phyloP scores from a whole-genome alignment of 1,140 invertebrate species.

The Yoshiicerus persimilis region DNA sequence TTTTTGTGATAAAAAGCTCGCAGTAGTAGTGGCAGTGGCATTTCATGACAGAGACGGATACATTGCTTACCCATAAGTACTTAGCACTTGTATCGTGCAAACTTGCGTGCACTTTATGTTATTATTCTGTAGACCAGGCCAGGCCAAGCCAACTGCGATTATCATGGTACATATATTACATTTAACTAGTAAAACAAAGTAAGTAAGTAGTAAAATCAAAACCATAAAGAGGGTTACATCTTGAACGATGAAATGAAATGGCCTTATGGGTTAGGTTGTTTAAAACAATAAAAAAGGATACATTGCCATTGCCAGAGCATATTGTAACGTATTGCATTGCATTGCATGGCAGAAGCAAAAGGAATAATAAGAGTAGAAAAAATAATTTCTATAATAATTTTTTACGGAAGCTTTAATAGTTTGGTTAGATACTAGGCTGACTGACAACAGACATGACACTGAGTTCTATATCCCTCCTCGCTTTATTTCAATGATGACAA shows the following conservation, averaged over 20 bases:
- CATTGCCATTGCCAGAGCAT: background rate
- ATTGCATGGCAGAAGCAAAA: background rate
- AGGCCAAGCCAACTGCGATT: background rate
- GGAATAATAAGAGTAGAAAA: background rate
- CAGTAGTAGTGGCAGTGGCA: background rate
- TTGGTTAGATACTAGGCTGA: background rate
- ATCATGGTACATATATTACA: background rate
- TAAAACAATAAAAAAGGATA: background rate
- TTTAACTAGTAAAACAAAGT: background rate
- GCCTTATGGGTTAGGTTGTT: background rate
- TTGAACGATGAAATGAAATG: background rate
- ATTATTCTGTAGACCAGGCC: too few species aligned
- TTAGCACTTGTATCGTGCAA: background rate
- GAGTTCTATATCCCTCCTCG: background rate
- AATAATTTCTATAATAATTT: background rate
- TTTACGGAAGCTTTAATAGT: background rate
- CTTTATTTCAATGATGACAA: background rate
- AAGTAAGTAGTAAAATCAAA: background rate
- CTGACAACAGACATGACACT: background rate
- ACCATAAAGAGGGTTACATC: background rate
- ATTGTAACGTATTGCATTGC: background rate
- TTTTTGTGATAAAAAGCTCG: background rate
- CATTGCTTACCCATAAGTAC: background rate
- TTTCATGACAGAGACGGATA: background rate
- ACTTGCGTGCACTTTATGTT: background rate